These are phyloP conservation scores for Platypus cylindrus DNA, from an alignment of 2,888 invertebrate species.

Conservation along the genomic window DNA sequence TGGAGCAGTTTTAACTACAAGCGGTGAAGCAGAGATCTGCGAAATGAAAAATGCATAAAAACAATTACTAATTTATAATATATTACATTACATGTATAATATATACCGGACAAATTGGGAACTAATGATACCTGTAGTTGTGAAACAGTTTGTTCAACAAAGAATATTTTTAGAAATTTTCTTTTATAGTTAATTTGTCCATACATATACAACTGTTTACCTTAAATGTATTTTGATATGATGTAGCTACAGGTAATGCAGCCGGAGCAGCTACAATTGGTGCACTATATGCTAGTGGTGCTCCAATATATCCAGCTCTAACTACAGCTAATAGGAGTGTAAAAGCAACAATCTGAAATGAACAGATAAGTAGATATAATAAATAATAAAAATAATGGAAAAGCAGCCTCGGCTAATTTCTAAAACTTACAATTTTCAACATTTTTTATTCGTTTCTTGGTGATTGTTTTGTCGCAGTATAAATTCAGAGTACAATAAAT, in stretches of 20 bases:
- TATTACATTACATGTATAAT: background rate
- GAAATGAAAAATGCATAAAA: conserved; percentile 4
- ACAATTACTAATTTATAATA: background rate
- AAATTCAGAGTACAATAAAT: no score
- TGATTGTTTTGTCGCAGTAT: no score
- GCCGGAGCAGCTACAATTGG: conserved; percentile 10
- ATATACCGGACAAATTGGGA: no score
- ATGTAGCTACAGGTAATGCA: conserved; percentile 14
- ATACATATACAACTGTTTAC: conserved; percentile 7
- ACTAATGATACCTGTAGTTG: no score
- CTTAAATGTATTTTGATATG: conserved; percentile 12
- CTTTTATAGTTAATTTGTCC: no score
- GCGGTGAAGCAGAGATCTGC: conserved; percentile 11
- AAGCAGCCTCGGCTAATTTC: no score
- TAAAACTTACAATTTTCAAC: no score
- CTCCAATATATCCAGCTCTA: conserved; percentile 10
- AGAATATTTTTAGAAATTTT: no score
- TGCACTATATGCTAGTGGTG: conserved; percentile 9
- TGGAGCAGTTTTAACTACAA: conserved; percentile 14
- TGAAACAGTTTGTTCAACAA: no score
- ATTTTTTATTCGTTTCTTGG: no score
- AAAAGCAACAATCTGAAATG: conserved; percentile 4
- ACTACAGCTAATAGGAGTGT: conserved; percentile 2
- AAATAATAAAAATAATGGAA: no score
- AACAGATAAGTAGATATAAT: no score